Percentiles rank a stretch among this genome's conserved stretches.
Conservation (phyloP, 2,797 vertebrate species). For the Anas bernieri region DNA sequence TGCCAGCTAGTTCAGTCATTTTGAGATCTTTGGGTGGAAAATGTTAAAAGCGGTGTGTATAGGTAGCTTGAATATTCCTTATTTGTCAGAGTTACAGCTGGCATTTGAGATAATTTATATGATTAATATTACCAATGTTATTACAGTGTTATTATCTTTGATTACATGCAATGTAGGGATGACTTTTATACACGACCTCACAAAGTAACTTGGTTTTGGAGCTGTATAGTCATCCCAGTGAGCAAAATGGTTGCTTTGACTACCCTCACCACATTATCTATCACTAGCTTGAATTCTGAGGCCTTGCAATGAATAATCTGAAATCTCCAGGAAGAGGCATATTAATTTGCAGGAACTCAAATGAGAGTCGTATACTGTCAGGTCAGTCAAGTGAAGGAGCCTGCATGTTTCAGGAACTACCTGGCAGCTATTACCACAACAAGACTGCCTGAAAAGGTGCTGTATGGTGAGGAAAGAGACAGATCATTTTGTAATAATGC, state of each 20-base stretch:
- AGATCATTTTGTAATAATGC: not conserved
- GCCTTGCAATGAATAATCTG: not conserved
- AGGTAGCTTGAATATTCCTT: not conserved
- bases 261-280: not conserved
- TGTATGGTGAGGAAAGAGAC: not conserved
- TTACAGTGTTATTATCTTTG: not conserved
- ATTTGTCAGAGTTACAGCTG: not conserved
- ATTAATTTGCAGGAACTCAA: not conserved
- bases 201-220: not conserved
- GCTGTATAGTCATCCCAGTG: too few species aligned
- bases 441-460: not conserved
- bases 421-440: not conserved
- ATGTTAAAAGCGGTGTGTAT: rapidly evolving
- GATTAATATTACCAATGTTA: not conserved
- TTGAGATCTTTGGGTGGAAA: not conserved
- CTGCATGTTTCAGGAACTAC: not conserved
- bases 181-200: not conserved
- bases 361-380: rapidly evolving
- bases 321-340: not conserved
- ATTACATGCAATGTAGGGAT: not conserved
- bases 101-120: not conserved
- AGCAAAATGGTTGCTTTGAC: not conserved
- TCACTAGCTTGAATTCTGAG: not conserved
- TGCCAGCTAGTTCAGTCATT: not conserved
- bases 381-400: rapidly evolving